Base-by-base conservation (phyloP, 2,797 vertebrate genomes). In the Coregonus suidteri region DNA sequence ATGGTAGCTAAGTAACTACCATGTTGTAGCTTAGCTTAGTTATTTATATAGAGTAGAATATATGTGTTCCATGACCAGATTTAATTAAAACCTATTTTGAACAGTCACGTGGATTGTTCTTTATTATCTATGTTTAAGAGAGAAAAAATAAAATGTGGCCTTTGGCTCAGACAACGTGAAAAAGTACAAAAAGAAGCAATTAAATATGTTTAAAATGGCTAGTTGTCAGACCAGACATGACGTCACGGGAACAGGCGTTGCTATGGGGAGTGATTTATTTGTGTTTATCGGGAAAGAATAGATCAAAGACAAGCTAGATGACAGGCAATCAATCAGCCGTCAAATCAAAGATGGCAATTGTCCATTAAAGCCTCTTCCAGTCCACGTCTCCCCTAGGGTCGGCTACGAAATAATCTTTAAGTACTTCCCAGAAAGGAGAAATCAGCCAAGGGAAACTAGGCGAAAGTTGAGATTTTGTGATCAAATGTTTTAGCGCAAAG, bases 301-400 rank as follows among this genome's bases (percentile, higher is more conserved):
- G 93, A 94, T 94, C 93, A 94, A 94, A 95, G 88, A 88, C 93
- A 88, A 92, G 89, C 90, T 88, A 86, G 92, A 94, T 96, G 97
- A 97, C 95, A 90, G 95, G 91, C 90, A 89, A 98, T 98, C 97
- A 96, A 97, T 99, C 97, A 97, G 93, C 91, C 94, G 92, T 98
- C 96, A 97, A 98, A 97, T 97, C 95, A 96, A 97, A 95, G 95
- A 95, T 96, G 95, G 95, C 95, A 95, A 95, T 89, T 95, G 95
- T 95, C 96, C 96, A 97, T 94, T 95, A 95, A 95, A 95, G 92
- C 91, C 87, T 47, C 79, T 79, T 75, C 77, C 74, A 79, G 92
- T 91, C 89, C 93, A 93, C 81, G 75, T 78, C 76, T 51, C 75
- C 59, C 34, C 65, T 15, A 3, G 56, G 11, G 59, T 74, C 76